These are phyloP conservation scores for Sericinus montela DNA, from an alignment of 2,888 invertebrate species.

Conservation along the genomic window DNA sequence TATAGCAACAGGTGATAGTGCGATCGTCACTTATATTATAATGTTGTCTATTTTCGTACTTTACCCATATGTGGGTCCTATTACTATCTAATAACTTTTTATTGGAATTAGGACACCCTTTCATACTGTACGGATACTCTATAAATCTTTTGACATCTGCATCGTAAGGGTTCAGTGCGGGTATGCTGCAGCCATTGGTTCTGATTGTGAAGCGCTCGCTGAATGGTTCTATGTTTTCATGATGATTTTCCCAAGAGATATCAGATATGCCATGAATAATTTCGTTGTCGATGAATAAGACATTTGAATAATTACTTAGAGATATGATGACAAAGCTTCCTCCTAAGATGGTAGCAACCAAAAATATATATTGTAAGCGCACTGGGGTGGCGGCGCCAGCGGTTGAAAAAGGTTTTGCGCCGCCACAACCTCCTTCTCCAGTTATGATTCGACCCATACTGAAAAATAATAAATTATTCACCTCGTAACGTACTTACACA, in stretches of 20 bases:
- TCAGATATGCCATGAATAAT: slow-evolving; percentile 8
- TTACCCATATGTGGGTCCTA: slow-evolving; percentile 72
- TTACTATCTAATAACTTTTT: slow-evolving; percentile 76
- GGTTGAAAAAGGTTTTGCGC: slow-evolving; percentile 23
- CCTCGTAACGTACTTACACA: slow-evolving; percentile 14
- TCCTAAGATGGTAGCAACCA: slow-evolving; percentile 32
- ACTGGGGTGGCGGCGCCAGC: neutral
- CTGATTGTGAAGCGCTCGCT: slow-evolving; percentile 57
- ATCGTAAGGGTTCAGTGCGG: slow-evolving; percentile 78
- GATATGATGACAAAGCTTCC: slow-evolving; percentile 34
- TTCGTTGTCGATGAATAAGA: slow-evolving; percentile 20
- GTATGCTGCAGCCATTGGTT: slow-evolving; percentile 81
- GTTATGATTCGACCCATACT: slow-evolving; percentile 26
- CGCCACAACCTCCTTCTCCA: slow-evolving; percentile 15
- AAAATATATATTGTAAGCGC: slow-evolving; percentile 33
- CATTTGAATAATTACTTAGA: slow-evolving; percentile 23
- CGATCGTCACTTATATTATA: slow-evolving; percentile 62
- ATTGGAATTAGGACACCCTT: slow-evolving; percentile 57
- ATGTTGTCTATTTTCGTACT: slow-evolving; percentile 49
- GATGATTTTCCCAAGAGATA: neutral
- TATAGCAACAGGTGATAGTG: slow-evolving; percentile 77
- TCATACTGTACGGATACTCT: slow-evolving; percentile 51
- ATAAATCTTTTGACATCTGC: slow-evolving; percentile 65
- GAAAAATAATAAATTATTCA: slow-evolving; percentile 23
- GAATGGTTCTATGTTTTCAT: neutral